These are phyloP conservation scores for Diplogasteroides magnus DNA, from an alignment of 1,140 invertebrate species.

Conservation along the genomic window DNA sequence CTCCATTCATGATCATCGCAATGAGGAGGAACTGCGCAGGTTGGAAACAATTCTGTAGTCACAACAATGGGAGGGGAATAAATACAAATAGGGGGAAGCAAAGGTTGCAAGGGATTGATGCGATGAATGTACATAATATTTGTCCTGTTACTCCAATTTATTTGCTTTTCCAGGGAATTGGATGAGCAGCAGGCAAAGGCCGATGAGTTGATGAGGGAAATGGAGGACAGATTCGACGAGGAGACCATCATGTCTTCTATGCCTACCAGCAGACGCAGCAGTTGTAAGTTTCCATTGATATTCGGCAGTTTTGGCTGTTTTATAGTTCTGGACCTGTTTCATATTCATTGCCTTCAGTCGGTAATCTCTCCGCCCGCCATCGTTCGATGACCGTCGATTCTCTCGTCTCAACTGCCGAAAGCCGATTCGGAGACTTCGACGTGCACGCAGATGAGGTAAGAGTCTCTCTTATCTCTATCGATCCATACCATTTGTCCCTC, in stretches of 20 bases:
- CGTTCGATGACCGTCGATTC: conserved; percentile 26
- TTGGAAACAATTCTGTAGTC: too few relatives aligned
- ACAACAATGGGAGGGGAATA: too few relatives aligned
- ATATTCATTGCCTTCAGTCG: not conserved
- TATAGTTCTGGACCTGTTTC: too few relatives aligned
- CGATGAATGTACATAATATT: too few relatives aligned
- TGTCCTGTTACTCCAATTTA: too few relatives aligned
- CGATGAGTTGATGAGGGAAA: not conserved
- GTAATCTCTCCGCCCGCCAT: conserved; percentile 2
- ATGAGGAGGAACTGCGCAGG: too few relatives aligned
- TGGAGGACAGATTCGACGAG: not conserved
- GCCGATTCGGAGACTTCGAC: conserved; percentile 23
- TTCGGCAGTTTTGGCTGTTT: not conserved
- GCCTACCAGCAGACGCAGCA: not conserved
- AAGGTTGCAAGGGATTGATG: too few relatives aligned
- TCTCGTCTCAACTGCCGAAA: conserved; percentile 19
- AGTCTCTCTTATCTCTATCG: conserved; percentile 5
- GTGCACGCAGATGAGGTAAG: conserved; percentile 23
- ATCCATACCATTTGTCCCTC: not conserved
- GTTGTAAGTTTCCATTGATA: too few relatives aligned
- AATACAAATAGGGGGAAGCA: too few relatives aligned
- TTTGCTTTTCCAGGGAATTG: too few relatives aligned
- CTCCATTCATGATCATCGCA: too few relatives aligned
- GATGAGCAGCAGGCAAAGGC: not conserved
- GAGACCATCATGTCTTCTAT: not conserved